Evolutionary conservation across 2,797 vertebrate species (phyloP), one percentile per base, ranked within the genome.

Genomic region (Cirrhinus mrigala): DNA sequence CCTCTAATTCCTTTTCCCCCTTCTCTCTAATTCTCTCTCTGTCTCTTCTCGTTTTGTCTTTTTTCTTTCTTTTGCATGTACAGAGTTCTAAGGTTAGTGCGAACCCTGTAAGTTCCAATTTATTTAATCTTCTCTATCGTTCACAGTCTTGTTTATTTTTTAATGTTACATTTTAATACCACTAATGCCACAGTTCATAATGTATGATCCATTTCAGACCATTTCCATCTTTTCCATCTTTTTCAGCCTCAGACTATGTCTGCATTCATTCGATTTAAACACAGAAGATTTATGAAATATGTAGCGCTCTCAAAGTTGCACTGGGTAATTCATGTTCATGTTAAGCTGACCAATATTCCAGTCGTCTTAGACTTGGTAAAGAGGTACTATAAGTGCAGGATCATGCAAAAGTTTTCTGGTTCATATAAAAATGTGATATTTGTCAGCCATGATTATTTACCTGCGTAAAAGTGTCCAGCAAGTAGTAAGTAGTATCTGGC

Each of bases 21-120:
- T 94, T 96, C 95, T 96, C 95, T 94, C 92, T 95, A 95, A 96
- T 94, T 93, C 92, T 92, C 90, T 91, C 83, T 93, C 93, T 37
- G 33, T 37, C 5, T 37, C 94, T 94, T 96, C 93, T 95, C 93
- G 11, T 91, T 95, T 93, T 95, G 92, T 91, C 93, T 94, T 95
- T 95, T 95, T 90, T 94, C 94, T 96, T 95, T 96, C 96, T 96
- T 93, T 96, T 97, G 96, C 96, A 98, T 98, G 97, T 95, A 94
- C 97, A 99, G 98, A 98, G 97, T 96, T 98, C 98, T 97, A 99
- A 99, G 97, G 98, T 96, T 98, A 99, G 97, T 99, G 97, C 96
- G 95, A 96, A 96, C 94, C 93, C 95, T 97, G 96, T 97, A 98
- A 98, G 96, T 98, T 97, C 94, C 94, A 90, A 91, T 96, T 96